Conservation (phyloP, 2,797 vertebrate species). For the Chelonia mydas region DNA sequence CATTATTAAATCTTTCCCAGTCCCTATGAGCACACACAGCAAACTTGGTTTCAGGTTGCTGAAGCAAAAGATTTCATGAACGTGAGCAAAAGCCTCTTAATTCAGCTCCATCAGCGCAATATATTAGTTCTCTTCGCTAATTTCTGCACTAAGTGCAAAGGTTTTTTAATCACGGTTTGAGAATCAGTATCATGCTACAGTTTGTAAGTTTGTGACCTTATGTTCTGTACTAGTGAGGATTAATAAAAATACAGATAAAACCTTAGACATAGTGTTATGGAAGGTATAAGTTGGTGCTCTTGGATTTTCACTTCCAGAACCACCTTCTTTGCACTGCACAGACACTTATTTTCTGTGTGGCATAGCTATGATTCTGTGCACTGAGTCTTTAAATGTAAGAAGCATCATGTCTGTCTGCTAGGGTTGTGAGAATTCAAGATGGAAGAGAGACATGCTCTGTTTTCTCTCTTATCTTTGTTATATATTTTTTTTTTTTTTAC, state of each 20-base stretch:
- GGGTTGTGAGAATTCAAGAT: conserved; percentile 44
- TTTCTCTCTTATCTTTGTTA: conserved; percentile 39
- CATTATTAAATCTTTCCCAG: not conserved
- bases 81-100: not conserved
- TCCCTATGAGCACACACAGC: not conserved
- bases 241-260: not conserved
- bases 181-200: not conserved
- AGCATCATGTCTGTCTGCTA: conserved; percentile 50
- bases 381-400: conserved; percentile 65
- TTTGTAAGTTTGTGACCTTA: conserved; percentile 9
- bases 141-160: not conserved
- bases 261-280: not conserved
- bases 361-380: conserved; percentile 48
- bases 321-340: not conserved
- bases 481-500: not conserved
- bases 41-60: not conserved
- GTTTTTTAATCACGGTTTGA: conserved; percentile 23
- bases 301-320: not conserved
- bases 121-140: not conserved
- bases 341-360: conserved; percentile 33
- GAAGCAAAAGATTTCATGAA: not conserved
- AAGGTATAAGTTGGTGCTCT: not conserved
- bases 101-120: conserved; percentile 9
- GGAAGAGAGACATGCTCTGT: conserved; percentile 65
- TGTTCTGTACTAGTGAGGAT: not conserved